phyloP scores from a whole-genome alignment of 35 echinoderm and acorn worm species.

The Acanthaster planci region DNA sequence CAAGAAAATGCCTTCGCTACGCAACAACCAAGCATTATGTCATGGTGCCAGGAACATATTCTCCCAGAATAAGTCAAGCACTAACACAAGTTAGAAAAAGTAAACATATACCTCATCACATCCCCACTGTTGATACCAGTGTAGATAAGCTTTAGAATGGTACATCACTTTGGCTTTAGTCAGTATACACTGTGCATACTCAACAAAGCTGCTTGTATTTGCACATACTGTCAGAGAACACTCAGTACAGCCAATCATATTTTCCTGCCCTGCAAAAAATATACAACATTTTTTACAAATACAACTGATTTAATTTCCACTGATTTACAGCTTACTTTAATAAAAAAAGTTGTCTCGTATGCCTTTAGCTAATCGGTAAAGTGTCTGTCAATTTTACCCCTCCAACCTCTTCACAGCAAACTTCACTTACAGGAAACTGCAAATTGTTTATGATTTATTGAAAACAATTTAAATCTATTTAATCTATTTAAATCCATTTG shows the following conservation, averaged over 20 bases:
- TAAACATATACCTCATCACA: constrained; percentile 59
- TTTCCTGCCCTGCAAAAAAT: background rate
- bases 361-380: background rate
- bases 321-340: background rate
- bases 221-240: constrained; percentile 46
- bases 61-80: background rate
- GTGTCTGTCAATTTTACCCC: too few species aligned
- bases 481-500: too few species aligned
- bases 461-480: too few species aligned
- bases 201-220: constrained; percentile 34
- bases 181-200: constrained; percentile 12
- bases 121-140: constrained; percentile 66
- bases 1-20: too few species aligned
- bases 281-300: background rate
- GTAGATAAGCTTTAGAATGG: constrained; percentile 61
- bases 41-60: background rate
- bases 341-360: background rate
- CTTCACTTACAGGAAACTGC: background rate
- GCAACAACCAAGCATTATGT: too few species aligned
- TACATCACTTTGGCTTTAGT: constrained; percentile 53
- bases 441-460: background rate
- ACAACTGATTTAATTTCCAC: background rate
- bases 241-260: background rate
- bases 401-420: too few species aligned
- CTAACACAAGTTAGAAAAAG: background rate